Percentiles rank a stretch among this genome's conserved stretches.
phyloP scores from a whole-genome alignment of 2,888 invertebrate species.

The Anthrax anthrax region DNA sequence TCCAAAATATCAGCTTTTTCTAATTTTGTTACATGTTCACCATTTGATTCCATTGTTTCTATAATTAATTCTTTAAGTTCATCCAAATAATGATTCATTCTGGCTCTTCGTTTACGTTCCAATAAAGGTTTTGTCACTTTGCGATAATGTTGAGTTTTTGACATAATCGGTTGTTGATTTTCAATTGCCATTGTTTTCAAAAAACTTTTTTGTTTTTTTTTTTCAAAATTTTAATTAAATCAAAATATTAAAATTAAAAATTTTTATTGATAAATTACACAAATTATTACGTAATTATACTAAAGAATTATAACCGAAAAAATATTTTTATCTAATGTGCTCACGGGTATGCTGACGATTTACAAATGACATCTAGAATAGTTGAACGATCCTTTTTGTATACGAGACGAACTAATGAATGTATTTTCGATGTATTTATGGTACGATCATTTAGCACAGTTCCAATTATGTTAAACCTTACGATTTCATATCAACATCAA shows the following conservation, averaged over 20 bases:
- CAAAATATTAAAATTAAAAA: no score
- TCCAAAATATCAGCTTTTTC: slow-evolving; percentile 86
- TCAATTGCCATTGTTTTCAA: slow-evolving; percentile 27
- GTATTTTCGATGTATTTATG: no score
- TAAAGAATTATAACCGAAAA: no score
- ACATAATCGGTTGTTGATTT: slow-evolving; percentile 38
- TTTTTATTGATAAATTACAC: no score
- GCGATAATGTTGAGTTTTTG: slow-evolving; percentile 83
- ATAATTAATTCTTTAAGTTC: slow-evolving; percentile 84
- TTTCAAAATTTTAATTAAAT: no score
- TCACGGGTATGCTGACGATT: neutral
- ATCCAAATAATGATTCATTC: slow-evolving; percentile 82
- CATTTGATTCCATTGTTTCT: slow-evolving; percentile 61
- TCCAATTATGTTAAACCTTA: no score
- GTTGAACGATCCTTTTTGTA: slow-evolving; percentile 27
- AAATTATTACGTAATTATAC: no score
- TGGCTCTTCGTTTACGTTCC: slow-evolving; percentile 73
- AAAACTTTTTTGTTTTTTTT: no score
- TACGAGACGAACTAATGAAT: neutral
- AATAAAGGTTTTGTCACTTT: slow-evolving; percentile 89
- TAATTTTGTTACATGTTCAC: slow-evolving; percentile 76
- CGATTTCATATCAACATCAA: no score
- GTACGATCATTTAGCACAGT: no score
- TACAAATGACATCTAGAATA: slow-evolving; percentile 27
- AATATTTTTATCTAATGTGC: no score